Evolutionary conservation across 2,888 invertebrate species (phyloP).

Genomic region (Eristalinus aeneus): DNA sequence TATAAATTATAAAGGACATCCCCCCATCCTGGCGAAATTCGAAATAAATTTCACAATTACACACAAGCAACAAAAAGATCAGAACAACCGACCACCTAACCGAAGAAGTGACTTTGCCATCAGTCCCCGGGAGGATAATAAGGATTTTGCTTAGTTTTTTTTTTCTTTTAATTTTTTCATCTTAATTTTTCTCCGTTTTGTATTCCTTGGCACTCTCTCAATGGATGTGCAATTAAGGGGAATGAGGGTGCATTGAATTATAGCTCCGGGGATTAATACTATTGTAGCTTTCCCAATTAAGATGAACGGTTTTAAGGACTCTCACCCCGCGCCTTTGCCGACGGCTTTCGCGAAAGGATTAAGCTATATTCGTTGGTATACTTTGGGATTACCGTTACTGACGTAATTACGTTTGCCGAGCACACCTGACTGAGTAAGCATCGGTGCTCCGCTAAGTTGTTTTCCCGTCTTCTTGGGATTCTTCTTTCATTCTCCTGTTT

Average conservation of each 20-base stretch:
- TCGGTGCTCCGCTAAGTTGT: background rate
- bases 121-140: background rate
- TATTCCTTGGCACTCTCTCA: constrained; percentile 8
- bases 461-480: background rate
- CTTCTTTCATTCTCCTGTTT: background rate
- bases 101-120: background rate
- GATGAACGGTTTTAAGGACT: constrained; percentile 53
- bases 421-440: constrained; percentile 45
- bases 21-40: constrained; percentile 35
- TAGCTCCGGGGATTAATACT: constrained; percentile 61
- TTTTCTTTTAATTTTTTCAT: background rate
- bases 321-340: background rate
- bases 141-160: background rate
- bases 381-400: constrained; percentile 42
- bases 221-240: constrained; percentile 61
- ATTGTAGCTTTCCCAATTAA: constrained; percentile 66
- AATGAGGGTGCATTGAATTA: constrained; percentile 65
- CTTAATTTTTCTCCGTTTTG: background rate
- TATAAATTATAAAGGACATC: constrained; percentile 38
- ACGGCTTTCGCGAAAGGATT: constrained; percentile 37
- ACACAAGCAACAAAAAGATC: constrained; percentile 1
- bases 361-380: constrained; percentile 25
- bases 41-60: constrained; percentile 54
- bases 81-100: constrained; percentile 10
- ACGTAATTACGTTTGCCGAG: constrained; percentile 61